Base-by-base conservation (phyloP, 2,797 vertebrate species). In the Spinus olivaceus region DNA sequence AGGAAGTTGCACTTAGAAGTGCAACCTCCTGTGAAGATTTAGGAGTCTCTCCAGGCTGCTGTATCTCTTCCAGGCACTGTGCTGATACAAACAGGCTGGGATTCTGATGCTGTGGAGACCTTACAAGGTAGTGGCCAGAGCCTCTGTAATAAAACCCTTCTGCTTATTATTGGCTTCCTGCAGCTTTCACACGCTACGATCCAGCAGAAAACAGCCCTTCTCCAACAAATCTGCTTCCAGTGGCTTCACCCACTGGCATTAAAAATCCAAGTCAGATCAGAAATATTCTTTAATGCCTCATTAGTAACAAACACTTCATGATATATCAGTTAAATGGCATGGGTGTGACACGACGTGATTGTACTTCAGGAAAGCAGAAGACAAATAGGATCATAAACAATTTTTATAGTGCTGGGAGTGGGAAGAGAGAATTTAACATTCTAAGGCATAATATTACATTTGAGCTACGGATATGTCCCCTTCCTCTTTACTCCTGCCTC, bases 131-230 rank as follows among this genome's bases (percentile, higher is more conserved):
- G 82, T 44, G 79, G 49, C 70, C 77, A 63, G 83, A 92, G 73
- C 33, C 65, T 88, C 63, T 69, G 72, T 49, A 91, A 88, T 92
- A 91, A 94, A 96, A 88, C 47, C 30, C 81, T 91, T 88, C 76
- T 90, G 56, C 77, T 93, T 91, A 88, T 92, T 90, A 92, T 88
- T 79, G 87, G 63, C 41, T 96, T 94, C 87, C 59, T 74, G 33
- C 59, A 88, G 89, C 76, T 92, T 86, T 90, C 73, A 56, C 63
- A 84, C 1, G 9, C 82, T 59, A 49, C 3, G 11, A 66, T 76
- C 66, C 76, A 73, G 65, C 66, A 76, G 66, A 49, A 72, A 92
- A 49, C 51, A 81, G 56, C 49, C 44, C 67, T 84, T 50, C 27
- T 69, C n/a, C 70, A 80, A 39, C 56, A 80, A 6, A 9, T 28